Percentiles rank a stretch among this genome's conserved stretches.
These are phyloP conservation scores for Bombus turneri DNA, from an alignment of 1,140 invertebrate genomes.

Conservation along the genomic window DNA sequence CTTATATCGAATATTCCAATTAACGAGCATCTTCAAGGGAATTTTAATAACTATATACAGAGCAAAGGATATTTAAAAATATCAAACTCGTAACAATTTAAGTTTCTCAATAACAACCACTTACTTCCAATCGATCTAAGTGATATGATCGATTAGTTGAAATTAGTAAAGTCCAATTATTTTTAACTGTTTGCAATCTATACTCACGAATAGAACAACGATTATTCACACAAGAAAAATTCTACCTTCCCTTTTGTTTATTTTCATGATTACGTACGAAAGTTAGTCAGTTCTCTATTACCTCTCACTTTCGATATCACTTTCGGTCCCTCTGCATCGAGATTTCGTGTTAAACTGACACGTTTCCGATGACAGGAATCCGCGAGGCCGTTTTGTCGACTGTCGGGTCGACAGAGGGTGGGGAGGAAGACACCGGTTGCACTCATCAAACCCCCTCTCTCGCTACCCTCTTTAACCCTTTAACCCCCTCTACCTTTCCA, in stretches of 20 bases:
- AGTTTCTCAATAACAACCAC: neutral
- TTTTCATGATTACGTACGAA: too few relatives aligned
- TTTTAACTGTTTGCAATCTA: neutral
- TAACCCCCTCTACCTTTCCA: constrained; percentile 50
- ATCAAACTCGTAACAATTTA: neutral
- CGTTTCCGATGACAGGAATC: constrained; percentile 77
- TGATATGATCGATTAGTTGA: neutral
- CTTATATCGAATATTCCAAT: neutral
- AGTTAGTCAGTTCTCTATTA: neutral
- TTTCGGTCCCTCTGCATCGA: constrained; percentile 71
- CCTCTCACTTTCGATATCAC: constrained; percentile 37
- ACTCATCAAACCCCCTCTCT: constrained; percentile 78
- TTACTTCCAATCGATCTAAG: neutral
- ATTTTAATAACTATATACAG: neutral
- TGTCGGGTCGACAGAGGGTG: constrained; percentile 66
- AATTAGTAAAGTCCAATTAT: constrained; percentile 9
- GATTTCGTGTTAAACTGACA: constrained; percentile 79
- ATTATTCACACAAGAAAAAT: constrained; percentile 3
- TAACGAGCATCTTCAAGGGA: neutral
- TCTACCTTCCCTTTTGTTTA: neutral
- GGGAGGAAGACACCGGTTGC: constrained; percentile 79
- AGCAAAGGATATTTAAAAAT: neutral
- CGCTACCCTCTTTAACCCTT: constrained; percentile 66
- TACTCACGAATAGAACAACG: neutral
- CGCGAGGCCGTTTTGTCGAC: constrained; percentile 71